Percentiles rank a stretch among this genome's conserved stretches.
These are phyloP conservation scores for Corythaeola cristata DNA, from an alignment of 2,113 vertebrate genomes.

Conservation along the genomic window DNA sequence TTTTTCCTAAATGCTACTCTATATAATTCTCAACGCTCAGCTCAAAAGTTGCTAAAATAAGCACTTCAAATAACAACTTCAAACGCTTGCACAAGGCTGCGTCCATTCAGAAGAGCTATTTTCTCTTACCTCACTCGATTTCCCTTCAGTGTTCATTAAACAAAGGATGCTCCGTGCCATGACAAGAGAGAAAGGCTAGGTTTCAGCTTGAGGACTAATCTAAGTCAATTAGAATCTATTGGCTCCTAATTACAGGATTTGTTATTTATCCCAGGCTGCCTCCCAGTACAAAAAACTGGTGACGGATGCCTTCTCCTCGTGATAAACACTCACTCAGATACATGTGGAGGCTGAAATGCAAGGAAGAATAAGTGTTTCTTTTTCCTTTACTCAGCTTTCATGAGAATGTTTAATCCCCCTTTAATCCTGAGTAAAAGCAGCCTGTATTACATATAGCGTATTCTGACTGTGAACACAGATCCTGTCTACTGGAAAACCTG, in stretches of 20 bases:
- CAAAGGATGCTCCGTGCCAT: not conserved
- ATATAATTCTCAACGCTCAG: constrained; percentile 7
- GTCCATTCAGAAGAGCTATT: not conserved
- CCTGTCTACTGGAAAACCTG: not conserved
- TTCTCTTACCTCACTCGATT: not conserved
- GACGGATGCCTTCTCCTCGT: not conserved
- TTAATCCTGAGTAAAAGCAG: not conserved
- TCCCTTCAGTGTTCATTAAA: not conserved
- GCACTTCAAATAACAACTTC: constrained; percentile 7
- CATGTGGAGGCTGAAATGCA: not conserved
- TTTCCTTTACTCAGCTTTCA: not conserved
- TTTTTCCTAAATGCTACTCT: not conserved
- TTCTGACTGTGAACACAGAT: not conserved
- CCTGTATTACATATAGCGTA: not conserved
- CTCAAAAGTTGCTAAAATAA: constrained; percentile 21
- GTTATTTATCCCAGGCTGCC: not conserved
- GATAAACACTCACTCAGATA: not conserved
- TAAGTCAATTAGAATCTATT: constrained; percentile 26
- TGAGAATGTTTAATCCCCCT: not conserved
- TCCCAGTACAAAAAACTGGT: not conserved
- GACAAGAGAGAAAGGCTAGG: not conserved
- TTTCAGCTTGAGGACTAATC: not conserved
- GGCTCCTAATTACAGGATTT: constrained; percentile 30
- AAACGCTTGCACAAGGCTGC: not conserved
- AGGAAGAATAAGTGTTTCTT: not conserved